Evolutionary conservation across 2,797 vertebrate genomes (phyloP).

Genomic region (Sebastes umbrosus): DNA sequence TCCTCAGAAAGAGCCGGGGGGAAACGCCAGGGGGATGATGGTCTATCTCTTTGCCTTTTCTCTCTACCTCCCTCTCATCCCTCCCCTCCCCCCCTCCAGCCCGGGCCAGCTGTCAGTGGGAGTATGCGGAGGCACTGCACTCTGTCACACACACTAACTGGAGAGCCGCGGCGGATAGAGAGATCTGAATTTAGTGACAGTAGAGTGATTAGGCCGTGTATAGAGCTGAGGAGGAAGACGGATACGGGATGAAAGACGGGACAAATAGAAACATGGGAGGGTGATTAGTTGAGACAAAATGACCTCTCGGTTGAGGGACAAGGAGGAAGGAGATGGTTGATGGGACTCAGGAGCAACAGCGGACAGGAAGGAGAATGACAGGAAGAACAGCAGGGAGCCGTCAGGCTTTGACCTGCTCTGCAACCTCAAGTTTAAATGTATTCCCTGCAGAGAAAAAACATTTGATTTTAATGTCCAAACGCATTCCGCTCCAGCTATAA

Average conservation of each 20-base stretch:
- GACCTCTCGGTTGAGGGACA: conserved; percentile 38
- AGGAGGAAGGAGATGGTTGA: conserved; percentile 6
- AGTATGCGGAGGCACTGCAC: conserved; percentile 58
- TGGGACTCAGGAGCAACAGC: not conserved
- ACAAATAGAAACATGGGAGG: conserved; percentile 39
- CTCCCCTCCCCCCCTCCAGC: conserved; percentile 21
- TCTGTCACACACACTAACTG: conserved; percentile 65
- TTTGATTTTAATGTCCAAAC: conserved; percentile 11
- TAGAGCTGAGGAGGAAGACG: conserved; percentile 6
- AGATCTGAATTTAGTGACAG: conserved; percentile 58
- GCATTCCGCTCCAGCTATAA: not conserved
- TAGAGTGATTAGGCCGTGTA: conserved; percentile 51
- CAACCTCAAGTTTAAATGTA: conserved; percentile 9
- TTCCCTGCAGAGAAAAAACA: not conserved
- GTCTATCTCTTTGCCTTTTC: conserved; percentile 47
- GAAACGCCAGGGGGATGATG: conserved; percentile 48
- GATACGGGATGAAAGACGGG: conserved; percentile 33
- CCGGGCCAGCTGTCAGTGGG: conserved; percentile 72
- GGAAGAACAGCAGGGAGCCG: not conserved
- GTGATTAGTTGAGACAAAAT: conserved; percentile 41
- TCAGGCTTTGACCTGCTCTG: conserved; percentile 3
- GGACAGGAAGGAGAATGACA: conserved; percentile 20
- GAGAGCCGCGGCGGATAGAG: conserved; percentile 53
- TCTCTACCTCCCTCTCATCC: conserved; percentile 43
- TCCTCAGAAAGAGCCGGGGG: conserved; percentile 53